These are phyloP conservation scores for Anolis sagrei DNA, from an alignment of 2,113 vertebrate genomes.

Conservation along the genomic window DNA sequence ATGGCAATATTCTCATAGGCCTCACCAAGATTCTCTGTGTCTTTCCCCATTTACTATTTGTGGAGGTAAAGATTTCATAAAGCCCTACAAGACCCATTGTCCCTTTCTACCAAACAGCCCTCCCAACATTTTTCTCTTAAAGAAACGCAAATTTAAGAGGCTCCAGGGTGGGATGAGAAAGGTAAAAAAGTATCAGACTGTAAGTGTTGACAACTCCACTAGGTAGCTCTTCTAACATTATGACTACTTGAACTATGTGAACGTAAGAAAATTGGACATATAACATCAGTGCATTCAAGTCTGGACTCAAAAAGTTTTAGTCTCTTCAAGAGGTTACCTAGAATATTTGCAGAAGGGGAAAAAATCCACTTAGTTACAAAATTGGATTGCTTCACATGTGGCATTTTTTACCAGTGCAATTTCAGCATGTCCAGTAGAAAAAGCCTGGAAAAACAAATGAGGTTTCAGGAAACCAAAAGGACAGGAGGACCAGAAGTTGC, in stretches of 20 bases:
- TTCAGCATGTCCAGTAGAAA: background rate
- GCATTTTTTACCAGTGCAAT: background rate
- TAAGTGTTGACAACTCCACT: background rate
- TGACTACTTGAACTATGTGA: background rate
- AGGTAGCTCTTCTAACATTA: background rate
- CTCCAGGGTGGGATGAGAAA: background rate
- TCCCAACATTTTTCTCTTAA: background rate
- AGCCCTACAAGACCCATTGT: background rate
- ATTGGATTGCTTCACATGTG: background rate
- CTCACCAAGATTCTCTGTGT: background rate
- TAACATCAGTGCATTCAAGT: background rate
- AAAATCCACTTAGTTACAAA: background rate
- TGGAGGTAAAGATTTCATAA: background rate
- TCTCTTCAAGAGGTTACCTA: background rate
- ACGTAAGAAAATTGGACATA: background rate
- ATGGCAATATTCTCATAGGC: background rate
- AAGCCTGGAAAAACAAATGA: background rate
- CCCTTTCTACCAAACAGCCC: background rate
- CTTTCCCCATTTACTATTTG: background rate
- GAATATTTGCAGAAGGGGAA: background rate
- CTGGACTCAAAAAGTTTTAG: background rate
- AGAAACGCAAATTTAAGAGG: background rate
- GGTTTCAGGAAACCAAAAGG: background rate
- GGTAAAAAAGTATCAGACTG: background rate
- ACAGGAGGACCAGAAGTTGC: background rate